Evolutionary conservation across 2,113 vertebrate species (phyloP).

Genomic region (Thomomys bottae): DNA sequence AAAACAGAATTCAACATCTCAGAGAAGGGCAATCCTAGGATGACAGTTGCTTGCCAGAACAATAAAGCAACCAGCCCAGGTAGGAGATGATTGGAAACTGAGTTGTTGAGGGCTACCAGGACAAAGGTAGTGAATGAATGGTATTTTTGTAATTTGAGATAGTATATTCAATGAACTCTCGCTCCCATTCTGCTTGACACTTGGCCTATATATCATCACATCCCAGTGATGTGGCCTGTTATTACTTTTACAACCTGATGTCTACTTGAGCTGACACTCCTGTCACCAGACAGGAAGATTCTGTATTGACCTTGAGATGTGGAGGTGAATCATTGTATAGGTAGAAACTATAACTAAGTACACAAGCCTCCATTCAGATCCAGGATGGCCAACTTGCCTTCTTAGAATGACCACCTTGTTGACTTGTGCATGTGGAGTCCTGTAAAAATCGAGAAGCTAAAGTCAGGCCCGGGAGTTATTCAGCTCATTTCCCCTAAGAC

Average conservation of each 20-base stretch:
- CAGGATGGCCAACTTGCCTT: not conserved
- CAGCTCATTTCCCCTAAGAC: not conserved
- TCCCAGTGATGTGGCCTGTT: not conserved
- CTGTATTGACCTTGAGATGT: not conserved
- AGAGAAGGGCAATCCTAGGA: not conserved
- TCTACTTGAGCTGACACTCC: not conserved
- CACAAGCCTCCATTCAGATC: not conserved
- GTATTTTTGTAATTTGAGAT: not conserved
- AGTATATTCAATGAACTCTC: not conserved
- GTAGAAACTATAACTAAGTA: not conserved
- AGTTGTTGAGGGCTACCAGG: not conserved
- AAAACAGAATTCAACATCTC: not conserved
- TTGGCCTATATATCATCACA: not conserved
- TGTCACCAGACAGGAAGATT: not conserved
- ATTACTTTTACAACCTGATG: not conserved
- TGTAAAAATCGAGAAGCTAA: not conserved
- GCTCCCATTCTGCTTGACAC: not conserved
- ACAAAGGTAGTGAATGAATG: not conserved
- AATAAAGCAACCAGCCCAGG: not conserved
- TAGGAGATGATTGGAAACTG: not conserved
- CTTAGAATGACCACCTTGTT: not conserved
- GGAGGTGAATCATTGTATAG: not conserved
- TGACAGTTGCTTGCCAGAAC: not conserved
- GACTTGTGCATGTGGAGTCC: not conserved
- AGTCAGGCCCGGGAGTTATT: not conserved